Conservation (phyloP, 1,140 invertebrate species). For the Diuraphis noxia region DNA sequence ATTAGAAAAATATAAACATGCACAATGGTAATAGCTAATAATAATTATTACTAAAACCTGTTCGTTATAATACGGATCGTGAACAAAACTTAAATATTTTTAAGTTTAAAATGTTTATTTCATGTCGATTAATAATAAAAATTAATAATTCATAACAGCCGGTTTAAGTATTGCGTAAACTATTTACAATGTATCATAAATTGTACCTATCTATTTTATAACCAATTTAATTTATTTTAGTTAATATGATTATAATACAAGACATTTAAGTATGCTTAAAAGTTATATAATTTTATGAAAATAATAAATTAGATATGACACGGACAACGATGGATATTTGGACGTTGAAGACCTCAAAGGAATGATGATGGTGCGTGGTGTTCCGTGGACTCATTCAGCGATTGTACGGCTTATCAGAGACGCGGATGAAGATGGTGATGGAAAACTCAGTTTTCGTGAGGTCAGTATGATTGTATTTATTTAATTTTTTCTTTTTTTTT, state of each 20-base stretch:
- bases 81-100: too few relatives aligned
- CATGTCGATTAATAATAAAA: not conserved
- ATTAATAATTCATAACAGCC: not conserved
- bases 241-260: not conserved
- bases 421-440: constrained; percentile 47
- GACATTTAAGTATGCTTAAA: not conserved
- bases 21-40: not conserved
- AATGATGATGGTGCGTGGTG: constrained; percentile 43
- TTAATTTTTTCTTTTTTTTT: not conserved
- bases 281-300: not conserved
- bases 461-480: not conserved
- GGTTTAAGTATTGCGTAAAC: not conserved
- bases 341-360: constrained; percentile 33
- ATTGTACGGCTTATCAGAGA: constrained; percentile 32
- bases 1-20: not conserved
- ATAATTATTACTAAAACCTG: not conserved
- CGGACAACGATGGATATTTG: constrained; percentile 35
- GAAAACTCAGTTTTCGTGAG: constrained; percentile 38
- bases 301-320: constrained; percentile 31
- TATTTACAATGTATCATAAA: too few relatives aligned
- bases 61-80: too few relatives aligned
- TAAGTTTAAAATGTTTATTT: not conserved
- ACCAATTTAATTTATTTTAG: not conserved
- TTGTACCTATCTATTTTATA: not conserved
- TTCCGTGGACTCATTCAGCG: constrained; percentile 40